Percentiles rank a stretch among this genome's conserved stretches.
These are phyloP conservation scores for Coenobita brevimanus DNA, from an alignment of 1,140 invertebrate species.

Conservation along the genomic window DNA sequence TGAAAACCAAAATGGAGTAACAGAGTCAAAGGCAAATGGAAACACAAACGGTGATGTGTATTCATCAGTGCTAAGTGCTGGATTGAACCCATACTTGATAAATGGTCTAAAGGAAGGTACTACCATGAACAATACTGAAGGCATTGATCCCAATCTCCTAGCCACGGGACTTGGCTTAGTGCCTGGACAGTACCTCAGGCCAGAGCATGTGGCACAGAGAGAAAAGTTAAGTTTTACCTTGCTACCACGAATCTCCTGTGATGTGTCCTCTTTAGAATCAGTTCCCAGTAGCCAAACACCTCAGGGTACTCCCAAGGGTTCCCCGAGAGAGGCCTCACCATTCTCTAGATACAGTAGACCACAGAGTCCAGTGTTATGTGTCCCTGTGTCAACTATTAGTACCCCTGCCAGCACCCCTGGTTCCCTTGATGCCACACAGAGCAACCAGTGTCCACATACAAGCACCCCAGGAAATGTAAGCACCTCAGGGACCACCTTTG, in stretches of 20 bases:
- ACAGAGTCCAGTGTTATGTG: slow-evolving; percentile 35
- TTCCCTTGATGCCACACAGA: not conserved
- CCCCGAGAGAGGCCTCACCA: slow-evolving; percentile 66
- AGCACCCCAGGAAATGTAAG: not conserved
- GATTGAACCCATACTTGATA: slow-evolving; percentile 40
- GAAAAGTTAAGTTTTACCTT: slow-evolving; percentile 80
- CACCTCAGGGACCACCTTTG: slow-evolving; percentile 6
- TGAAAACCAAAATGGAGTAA: slow-evolving; percentile 28
- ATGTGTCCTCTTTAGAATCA: slow-evolving; percentile 74
- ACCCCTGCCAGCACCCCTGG: not conserved
- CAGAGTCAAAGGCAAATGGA: slow-evolving; percentile 22
- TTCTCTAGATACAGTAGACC: slow-evolving; percentile 62
- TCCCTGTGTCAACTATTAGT: not conserved
- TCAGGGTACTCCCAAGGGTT: slow-evolving; percentile 50
- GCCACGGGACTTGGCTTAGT: slow-evolving; percentile 68
- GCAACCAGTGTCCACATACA: no score
- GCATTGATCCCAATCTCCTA: slow-evolving; percentile 60
- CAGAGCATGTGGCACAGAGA: slow-evolving; percentile 62
- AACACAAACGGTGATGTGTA: slow-evolving; percentile 41
- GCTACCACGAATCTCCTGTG: slow-evolving; percentile 79
- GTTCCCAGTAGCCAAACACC: slow-evolving; percentile 46
- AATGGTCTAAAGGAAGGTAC: slow-evolving; percentile 47
- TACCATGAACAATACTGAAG: slow-evolving; percentile 32
- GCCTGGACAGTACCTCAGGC: slow-evolving; percentile 67
- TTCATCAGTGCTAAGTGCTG: slow-evolving; percentile 29